Base-by-base conservation (phyloP, 2,113 vertebrate genomes). In the Pelusios castaneus region DNA sequence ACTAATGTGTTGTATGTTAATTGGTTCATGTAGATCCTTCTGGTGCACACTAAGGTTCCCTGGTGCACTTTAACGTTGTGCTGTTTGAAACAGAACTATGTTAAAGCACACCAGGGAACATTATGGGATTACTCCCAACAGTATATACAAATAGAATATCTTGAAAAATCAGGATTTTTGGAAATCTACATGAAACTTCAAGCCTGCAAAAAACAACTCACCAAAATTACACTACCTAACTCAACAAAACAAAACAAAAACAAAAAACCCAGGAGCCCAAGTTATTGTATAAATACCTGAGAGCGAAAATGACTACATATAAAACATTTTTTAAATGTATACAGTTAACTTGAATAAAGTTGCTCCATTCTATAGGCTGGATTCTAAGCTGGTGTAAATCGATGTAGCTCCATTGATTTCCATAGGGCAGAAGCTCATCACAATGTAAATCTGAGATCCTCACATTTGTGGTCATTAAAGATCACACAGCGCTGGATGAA, bases 271-370 rank as follows among this genome's bases (percentile, higher is more conserved):
- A n/a, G 60, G n/a, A 67, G 34, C 17, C 34, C 34, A n/a, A n/a
- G 34, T 70, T 90, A 75, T 67, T 54, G 87, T 45, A 89, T 89
- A 95, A 83, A 94, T 93, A 90, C 80, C 67, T 94, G 90, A 95
- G 94, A 95, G 52, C 90, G 91, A 96, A 96, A 94, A 89, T 82
- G 91, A 94, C 90, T 54, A 90, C 89, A 97, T n/a, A n/a, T n/a
- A n/a, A n/a, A n/a, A n/a, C n/a, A n/a, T n/a, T n/a, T n/a, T n/a
- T n/a, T n/a, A n/a, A n/a, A n/a, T n/a, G n/a, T n/a, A n/a, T n/a
- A n/a, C n/a, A n/a, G n/a, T n/a, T n/a, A n/a, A n/a, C 43, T 51
- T 87, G 24, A 82, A 85, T 49, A 89, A 93, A 91, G 2, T 81
- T 91, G 80, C 70, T 21, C 41, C 34, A 92, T 58, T 63, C 60